These are phyloP conservation scores for Cydia splendana DNA, from an alignment of 1,140 invertebrate species.

Conservation along the genomic window DNA sequence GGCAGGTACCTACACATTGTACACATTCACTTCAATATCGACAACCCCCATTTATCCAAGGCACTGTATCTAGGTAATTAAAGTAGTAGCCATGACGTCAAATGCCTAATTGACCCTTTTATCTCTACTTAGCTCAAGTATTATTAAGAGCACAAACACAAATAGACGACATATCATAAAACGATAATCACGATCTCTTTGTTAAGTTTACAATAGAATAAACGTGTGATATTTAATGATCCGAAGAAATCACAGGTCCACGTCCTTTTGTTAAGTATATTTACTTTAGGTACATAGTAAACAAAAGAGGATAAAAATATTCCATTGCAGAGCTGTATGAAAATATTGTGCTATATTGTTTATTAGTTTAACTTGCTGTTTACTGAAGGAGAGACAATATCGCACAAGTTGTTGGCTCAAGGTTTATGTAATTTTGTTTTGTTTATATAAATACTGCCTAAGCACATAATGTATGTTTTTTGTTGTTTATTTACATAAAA, in stretches of 20 bases:
- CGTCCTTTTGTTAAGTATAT: constrained; percentile 11
- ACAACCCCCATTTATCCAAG: background rate
- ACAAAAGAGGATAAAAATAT: background rate
- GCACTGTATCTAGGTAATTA: background rate
- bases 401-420: too few relatives aligned
- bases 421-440: too few relatives aligned
- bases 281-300: background rate
- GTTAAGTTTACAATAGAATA: constrained; percentile 9
- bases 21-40: background rate
- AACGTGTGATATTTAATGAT: background rate
- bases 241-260: constrained; percentile 3
- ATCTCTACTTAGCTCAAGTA: background rate
- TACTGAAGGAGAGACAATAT: background rate
- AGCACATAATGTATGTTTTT: too few relatives aligned
- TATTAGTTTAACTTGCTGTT: background rate
- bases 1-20: too few relatives aligned
- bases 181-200: constrained; percentile 1
- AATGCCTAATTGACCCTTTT: constrained; percentile 5
- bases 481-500: too few relatives aligned
- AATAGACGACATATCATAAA: background rate
- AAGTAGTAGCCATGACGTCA: background rate
- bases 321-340: background rate
- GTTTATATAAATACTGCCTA: too few relatives aligned
- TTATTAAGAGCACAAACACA: background rate
- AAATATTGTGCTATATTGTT: background rate